Conservation (phyloP, 92 coral and sea anemone genomes). For the Zoanthus sociatus region DNA sequence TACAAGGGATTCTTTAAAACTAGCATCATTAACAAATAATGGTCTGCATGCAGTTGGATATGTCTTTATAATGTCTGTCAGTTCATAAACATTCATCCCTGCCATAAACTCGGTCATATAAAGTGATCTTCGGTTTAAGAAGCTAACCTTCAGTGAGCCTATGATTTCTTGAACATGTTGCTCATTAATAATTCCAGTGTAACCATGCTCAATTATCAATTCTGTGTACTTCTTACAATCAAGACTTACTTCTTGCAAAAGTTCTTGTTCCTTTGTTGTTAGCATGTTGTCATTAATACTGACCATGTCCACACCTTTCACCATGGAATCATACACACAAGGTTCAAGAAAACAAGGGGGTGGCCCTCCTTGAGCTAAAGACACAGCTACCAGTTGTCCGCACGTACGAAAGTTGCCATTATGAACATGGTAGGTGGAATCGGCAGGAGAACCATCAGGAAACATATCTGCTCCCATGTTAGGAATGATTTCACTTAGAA, state of each 20-base stretch:
- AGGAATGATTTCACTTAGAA: constrained; percentile 26
- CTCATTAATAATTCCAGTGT: constrained; percentile 37
- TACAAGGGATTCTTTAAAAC: constrained; percentile 33
- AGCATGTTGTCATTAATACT: constrained; percentile 1
- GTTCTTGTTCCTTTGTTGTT: constrained; percentile 42
- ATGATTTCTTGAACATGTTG: neutral
- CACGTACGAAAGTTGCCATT: constrained; percentile 54
- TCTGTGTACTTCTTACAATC: constrained; percentile 39
- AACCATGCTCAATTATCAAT: constrained; percentile 55
- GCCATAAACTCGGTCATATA: constrained; percentile 40
- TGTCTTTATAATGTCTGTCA: constrained; percentile 42
- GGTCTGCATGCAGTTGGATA: constrained; percentile 55
- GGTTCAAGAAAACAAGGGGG: constrained; percentile 57
- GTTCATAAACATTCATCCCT: constrained; percentile 34
- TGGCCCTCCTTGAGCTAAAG: constrained; percentile 57
- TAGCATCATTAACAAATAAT: constrained; percentile 53
- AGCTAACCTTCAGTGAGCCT: constrained; percentile 42
- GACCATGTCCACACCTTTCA: constrained; percentile 54
- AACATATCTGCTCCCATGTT: constrained; percentile 51
- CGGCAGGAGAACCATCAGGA: constrained; percentile 65
- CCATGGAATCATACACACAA: constrained; percentile 50
- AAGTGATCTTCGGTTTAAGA: constrained; percentile 30
- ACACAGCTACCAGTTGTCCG: constrained; percentile 51
- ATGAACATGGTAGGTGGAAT: constrained; percentile 60
- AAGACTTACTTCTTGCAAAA: constrained; percentile 14